Conservation (phyloP, 2,113 vertebrate genomes). For the Cranoglanis bouderius region DNA sequence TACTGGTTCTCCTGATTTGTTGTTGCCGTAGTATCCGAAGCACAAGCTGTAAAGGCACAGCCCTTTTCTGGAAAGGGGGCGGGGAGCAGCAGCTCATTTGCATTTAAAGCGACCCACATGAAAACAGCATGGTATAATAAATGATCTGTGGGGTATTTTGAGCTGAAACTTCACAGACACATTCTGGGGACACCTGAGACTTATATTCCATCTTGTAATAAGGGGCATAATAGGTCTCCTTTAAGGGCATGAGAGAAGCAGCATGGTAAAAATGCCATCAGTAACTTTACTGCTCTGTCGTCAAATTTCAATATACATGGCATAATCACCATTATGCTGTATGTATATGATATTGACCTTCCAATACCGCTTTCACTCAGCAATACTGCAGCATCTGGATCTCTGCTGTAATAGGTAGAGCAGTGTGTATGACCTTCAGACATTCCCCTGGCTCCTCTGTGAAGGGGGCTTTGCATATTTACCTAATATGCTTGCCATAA, state of each 20-base stretch:
- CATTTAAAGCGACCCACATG: no score
- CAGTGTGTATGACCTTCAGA: constrained; percentile 49
- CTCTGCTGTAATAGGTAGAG: constrained; percentile 13
- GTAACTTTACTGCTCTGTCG: not conserved
- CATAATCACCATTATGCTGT: not conserved
- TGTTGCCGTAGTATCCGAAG: no score
- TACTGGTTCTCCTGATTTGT: no score
- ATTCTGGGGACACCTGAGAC: no score
- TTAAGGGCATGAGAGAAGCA: not conserved
- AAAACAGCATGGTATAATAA: no score
- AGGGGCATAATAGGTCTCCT: no score
- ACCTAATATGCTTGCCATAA: constrained; percentile 51
- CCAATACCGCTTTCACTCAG: constrained; percentile 8
- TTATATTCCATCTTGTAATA: no score
- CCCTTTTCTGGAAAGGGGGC: no score
- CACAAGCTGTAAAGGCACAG: no score
- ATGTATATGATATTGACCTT: constrained; percentile 6
- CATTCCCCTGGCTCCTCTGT: constrained; percentile 27
- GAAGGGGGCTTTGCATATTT: constrained; percentile 53
- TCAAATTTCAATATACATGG: not conserved
- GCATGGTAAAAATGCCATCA: not conserved
- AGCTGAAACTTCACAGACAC: no score
- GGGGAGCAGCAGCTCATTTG: no score
- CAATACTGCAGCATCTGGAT: constrained; percentile 4
- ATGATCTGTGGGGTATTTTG: no score